These are phyloP conservation scores for Heliconius hewitsoni DNA, from an alignment of 1,140 invertebrate genomes.

Conservation along the genomic window DNA sequence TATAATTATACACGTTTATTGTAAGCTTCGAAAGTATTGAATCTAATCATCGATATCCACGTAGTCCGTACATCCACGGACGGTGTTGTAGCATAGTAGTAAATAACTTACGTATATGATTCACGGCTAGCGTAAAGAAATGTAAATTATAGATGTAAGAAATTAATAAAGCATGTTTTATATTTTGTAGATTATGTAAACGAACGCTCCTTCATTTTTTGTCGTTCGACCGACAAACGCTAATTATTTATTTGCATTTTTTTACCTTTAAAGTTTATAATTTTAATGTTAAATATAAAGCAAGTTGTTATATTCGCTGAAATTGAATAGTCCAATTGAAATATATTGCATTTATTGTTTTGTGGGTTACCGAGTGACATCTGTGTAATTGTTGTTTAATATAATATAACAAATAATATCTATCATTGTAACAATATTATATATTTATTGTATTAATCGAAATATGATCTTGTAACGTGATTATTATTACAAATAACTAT, in stretches of 20 bases:
- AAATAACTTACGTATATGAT: conserved; percentile 63
- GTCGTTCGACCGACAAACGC: conserved; percentile 61
- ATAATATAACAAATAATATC: background rate
- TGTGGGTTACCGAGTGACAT: conserved; percentile 35
- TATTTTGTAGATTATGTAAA: conserved; percentile 78
- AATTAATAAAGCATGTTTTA: conserved; percentile 78
- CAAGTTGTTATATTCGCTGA: conserved; percentile 70
- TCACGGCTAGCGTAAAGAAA: conserved; percentile 65
- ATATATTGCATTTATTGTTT: conserved; percentile 38
- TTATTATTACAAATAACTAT: conserved; percentile 28
- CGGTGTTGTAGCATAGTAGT: conserved; percentile 64
- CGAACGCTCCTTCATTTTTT: conserved; percentile 68
- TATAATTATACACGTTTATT: background rate
- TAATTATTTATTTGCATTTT: conserved; percentile 81
- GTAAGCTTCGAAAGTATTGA: conserved; percentile 25
- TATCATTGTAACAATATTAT: background rate
- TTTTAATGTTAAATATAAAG: conserved; percentile 71
- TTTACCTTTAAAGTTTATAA: conserved; percentile 75
- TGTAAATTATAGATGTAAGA: conserved; percentile 77
- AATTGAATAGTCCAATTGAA: conserved; percentile 44
- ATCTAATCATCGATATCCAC: conserved; percentile 37
- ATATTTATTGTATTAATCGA: conserved; percentile 4
- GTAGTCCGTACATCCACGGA: conserved; percentile 48
- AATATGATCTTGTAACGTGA: background rate
- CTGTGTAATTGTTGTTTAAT: background rate